These are phyloP conservation scores for Campoplex capitator DNA, from an alignment of 2,888 invertebrate genomes.

Conservation along the genomic window DNA sequence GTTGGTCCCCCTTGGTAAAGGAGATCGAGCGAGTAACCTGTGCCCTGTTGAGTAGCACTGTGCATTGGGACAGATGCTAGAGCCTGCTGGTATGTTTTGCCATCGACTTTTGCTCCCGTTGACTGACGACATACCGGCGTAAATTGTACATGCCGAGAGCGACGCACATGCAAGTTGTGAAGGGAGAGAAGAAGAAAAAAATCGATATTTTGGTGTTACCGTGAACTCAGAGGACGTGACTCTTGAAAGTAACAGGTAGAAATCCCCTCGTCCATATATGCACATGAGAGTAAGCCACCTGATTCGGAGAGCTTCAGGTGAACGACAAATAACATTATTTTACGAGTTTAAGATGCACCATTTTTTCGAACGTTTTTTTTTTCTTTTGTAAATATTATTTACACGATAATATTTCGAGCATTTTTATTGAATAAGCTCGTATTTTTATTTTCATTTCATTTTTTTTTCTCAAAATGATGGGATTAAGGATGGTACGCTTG, in stretches of 20 bases:
- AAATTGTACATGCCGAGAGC: slow-evolving; percentile 37
- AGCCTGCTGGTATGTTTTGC: slow-evolving; percentile 69
- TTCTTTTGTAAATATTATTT: not conserved
- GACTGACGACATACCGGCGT: slow-evolving; percentile 28
- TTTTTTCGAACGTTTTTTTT: not conserved
- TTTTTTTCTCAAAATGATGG: not conserved
- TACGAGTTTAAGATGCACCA: slow-evolving; percentile 21
- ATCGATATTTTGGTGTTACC: slow-evolving; percentile 78
- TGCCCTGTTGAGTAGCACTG: slow-evolving; percentile 56
- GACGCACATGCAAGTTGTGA: slow-evolving; percentile 65
- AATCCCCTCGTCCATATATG: slow-evolving; percentile 30
- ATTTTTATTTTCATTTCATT: not conserved
- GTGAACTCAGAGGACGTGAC: slow-evolving; percentile 44
- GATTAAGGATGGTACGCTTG: slow-evolving; percentile 1
- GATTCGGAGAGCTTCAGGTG: slow-evolving; percentile 48
- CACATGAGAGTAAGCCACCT: slow-evolving; percentile 34
- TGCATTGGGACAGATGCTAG: slow-evolving; percentile 75
- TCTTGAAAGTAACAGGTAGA: slow-evolving; percentile 67
- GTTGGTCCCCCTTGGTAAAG: slow-evolving; percentile 40
- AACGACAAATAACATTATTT: slow-evolving; percentile 56
- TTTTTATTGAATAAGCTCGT: slow-evolving; percentile 36
- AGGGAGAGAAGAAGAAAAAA: slow-evolving; percentile 64
- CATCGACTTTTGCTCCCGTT: slow-evolving; percentile 55
- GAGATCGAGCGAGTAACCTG: slow-evolving; percentile 68
- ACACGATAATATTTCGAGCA: slow-evolving; percentile 5